Conservation (phyloP, 2,113 vertebrate genomes). For the Tympanuchus pallidicinctus region DNA sequence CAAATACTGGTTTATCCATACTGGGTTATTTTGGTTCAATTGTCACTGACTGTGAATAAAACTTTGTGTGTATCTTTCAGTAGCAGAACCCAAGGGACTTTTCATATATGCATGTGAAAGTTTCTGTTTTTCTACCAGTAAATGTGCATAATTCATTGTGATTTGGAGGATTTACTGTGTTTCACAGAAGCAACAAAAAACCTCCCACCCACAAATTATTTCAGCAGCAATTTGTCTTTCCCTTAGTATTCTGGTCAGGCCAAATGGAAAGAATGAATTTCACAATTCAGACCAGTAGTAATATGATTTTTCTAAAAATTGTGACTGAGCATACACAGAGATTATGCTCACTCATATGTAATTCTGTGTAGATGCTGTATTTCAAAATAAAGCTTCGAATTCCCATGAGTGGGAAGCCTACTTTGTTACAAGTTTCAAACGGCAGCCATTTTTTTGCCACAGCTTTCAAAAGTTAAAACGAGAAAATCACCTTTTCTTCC, state of each 20-base stretch:
- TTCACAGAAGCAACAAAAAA: constrained; percentile 18
- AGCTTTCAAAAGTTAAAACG: neutral
- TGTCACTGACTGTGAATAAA: neutral
- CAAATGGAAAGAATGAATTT: neutral
- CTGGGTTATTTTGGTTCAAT: neutral
- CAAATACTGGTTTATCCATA: neutral
- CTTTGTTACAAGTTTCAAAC: constrained; percentile 1
- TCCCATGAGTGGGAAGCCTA: neutral
- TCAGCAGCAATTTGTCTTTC: neutral
- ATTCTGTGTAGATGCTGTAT: neutral
- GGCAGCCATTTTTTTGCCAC: neutral
- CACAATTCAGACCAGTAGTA: neutral
- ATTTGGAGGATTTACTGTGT: neutral
- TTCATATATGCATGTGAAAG: neutral
- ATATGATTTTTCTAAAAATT: neutral
- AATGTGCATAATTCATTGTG: neutral
- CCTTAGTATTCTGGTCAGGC: neutral
- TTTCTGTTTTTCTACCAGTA: neutral
- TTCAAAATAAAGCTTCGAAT: neutral
- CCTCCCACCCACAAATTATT: neutral
- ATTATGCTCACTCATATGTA: neutral
- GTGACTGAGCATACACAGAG: neutral
- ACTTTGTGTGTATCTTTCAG: neutral
- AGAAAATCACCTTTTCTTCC: neutral
- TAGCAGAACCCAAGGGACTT: neutral